phyloP scores from a whole-genome alignment of 2,113 vertebrate genomes.

The Oreochromis aureus region DNA sequence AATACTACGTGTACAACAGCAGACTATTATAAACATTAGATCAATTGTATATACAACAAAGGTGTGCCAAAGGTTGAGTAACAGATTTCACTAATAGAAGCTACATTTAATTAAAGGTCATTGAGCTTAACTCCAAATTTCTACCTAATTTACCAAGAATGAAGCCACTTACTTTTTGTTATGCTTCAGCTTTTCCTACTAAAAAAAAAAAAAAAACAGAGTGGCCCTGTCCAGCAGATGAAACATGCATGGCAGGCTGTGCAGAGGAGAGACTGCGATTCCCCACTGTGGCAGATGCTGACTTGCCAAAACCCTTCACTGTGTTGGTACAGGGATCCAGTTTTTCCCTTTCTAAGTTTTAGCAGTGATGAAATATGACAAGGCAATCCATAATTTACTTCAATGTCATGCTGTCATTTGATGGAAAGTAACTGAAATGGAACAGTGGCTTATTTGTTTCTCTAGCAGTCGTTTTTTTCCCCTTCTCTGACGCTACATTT shows the following conservation, averaged over 20 bases:
- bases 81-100: neutral
- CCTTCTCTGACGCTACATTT: neutral
- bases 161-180: neutral
- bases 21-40: neutral
- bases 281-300: neutral
- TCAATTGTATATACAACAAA: neutral
- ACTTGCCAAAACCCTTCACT: slow-evolving; percentile 6
- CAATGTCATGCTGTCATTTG: neutral
- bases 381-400: neutral
- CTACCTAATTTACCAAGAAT: neutral
- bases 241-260: neutral
- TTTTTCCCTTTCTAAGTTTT: slow-evolving; percentile 1
- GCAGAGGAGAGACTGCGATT: neutral
- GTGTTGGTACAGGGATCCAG: neutral
- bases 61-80: neutral
- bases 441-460: slow-evolving; percentile 12
- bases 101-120: neutral
- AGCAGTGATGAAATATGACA: slow-evolving; percentile 36
- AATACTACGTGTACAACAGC: neutral
- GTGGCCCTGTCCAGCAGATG: neutral
- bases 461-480: neutral
- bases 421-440: neutral
- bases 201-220: neutral
- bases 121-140: neutral
- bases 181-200: neutral